phyloP scores from a whole-genome alignment of 1,140 invertebrate species.

The Drosophila malerkotliana region DNA sequence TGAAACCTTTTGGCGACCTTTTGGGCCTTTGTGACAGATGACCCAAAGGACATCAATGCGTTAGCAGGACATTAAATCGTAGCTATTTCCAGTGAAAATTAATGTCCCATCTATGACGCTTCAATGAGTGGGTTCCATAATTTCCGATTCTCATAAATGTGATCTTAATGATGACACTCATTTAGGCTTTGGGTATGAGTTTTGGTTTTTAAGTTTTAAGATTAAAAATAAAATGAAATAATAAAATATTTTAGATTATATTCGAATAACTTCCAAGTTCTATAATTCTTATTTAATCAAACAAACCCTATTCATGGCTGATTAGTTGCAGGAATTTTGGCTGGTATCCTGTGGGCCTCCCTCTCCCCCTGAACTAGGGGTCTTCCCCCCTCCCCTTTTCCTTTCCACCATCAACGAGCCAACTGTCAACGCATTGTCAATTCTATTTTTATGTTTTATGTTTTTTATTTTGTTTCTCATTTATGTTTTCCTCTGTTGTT shows the following conservation, averaged over 20 bases:
- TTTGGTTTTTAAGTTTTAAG: too few relatives aligned
- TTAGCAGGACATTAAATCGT: constrained; percentile 50
- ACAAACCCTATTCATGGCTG: neutral
- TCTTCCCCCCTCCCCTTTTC: neutral
- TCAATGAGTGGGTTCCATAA: constrained; percentile 46
- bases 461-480: constrained; percentile 46
- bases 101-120: constrained; percentile 55
- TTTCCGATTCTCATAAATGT: constrained; percentile 45
- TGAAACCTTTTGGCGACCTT: constrained; percentile 52
- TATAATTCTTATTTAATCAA: neutral
- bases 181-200: too few relatives aligned
- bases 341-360: constrained; percentile 41
- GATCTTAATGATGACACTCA: constrained; percentile 56
- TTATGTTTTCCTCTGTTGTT: constrained; percentile 55
- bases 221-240: too few relatives aligned
- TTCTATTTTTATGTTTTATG: constrained; percentile 82
- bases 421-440: constrained; percentile 77
- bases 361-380: neutral
- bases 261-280: neutral
- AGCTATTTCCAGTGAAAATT: constrained; percentile 41
- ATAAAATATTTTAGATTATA: too few relatives aligned
- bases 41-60: constrained; percentile 34
- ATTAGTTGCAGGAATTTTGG: constrained; percentile 13
- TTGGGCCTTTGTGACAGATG: constrained; percentile 54
- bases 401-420: constrained; percentile 31